Evolutionary conservation across 2,888 invertebrate species (phyloP), one percentile per base, ranked within the genome.

Genomic region (Patella pellucida): DNA sequence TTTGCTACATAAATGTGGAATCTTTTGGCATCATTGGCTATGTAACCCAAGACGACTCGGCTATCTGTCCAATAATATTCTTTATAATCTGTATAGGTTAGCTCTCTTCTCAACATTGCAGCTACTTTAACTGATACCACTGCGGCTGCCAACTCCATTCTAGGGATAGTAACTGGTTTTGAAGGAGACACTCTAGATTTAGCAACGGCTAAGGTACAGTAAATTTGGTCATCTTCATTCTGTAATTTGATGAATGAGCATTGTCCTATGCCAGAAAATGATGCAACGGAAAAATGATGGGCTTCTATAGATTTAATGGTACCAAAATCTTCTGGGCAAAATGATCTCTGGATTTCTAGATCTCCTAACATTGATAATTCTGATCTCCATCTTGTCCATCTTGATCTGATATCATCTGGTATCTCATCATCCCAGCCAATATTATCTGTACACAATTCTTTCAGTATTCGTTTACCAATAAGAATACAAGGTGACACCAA

Each of bases 401-500:
- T 68, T 23, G 7, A 16, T 16, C 5, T 52, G 52, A 52, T 50
- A 9, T 19, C 16, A n/a, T 68, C 23, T 19, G 15, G 31, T 3
- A 73, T n/a, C 3, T 23, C 11, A 51, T 73, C 68, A 68, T 73
- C 73, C 73, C 73, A 73, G 5, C n/a, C 73, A 23, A n/a, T 23
- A 14, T 23, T 16, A 23, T 68, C 68, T 73, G 41, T 73, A n/a
- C 23, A 52, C 16, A 68, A 52, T 15, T 68, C 52, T 52, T 73
- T 67, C n/a, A 73, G 68, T 31, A 73, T 68, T 15, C 52, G 67
- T 52, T 73, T 68, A 5, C 68, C 68, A 62, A 23, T 16, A 5
- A 71, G 68, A 9, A 71, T 67, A 69, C 27, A 72, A 9, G 75
- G 71, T 31, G 70, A 69, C 11, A 71, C 71, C 41, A 75, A 72